Evolutionary conservation across 2,113 vertebrate species (phyloP).

Genomic region (Oxygymnocypris stewartii): DNA sequence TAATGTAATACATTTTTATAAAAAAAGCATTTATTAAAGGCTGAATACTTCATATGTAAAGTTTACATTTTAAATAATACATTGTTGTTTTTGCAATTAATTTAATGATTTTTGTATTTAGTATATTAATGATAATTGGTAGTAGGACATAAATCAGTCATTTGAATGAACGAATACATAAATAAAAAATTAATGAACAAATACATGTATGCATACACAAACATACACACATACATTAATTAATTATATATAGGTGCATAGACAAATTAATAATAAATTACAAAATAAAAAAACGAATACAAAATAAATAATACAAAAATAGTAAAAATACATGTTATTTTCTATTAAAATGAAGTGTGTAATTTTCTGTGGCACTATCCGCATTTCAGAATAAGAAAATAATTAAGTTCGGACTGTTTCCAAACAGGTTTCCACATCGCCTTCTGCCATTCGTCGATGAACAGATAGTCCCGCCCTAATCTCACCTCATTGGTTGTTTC

Average conservation of each 20-base stretch:
- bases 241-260: no score
- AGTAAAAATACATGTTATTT: no score
- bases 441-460: background rate
- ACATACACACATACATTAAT: background rate
- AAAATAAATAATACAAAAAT: no score
- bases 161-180: no score
- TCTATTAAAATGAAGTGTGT: no score
- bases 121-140: background rate
- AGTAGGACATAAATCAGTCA: background rate
- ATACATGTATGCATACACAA: no score
- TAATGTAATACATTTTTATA: background rate
- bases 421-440: background rate
- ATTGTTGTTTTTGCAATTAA: background rate
- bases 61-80: background rate
- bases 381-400: background rate
- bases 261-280: no score
- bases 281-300: no score
- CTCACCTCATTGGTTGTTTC: background rate
- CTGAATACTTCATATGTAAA: background rate
- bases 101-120: background rate
- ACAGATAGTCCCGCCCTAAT: background rate
- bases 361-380: no score
- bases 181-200: no score
- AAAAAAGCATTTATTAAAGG: background rate
- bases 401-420: background rate